A percentile compares a stretch with the other conserved stretches of the same genome.
phyloP scores from a whole-genome alignment of 2,113 vertebrate genomes.

The Chaetops frenatus region DNA sequence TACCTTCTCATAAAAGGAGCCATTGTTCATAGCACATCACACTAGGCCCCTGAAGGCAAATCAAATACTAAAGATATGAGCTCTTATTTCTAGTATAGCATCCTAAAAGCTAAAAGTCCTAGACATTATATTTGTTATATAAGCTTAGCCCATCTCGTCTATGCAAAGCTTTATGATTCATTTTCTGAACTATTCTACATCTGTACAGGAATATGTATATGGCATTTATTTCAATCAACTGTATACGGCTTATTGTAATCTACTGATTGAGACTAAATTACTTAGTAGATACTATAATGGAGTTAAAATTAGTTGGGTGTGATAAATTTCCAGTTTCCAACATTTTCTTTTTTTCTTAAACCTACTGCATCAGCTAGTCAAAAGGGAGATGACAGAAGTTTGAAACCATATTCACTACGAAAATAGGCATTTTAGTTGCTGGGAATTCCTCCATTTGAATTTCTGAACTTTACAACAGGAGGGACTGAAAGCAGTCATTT shows the following conservation, averaged over 20 bases:
- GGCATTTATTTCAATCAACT: neutral
- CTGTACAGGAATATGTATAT: neutral
- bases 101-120: neutral
- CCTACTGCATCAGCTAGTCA: neutral
- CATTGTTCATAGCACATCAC: neutral
- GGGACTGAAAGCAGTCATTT: neutral
- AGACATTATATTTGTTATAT: neutral
- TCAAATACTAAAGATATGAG: neutral
- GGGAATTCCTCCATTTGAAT: neutral
- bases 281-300: neutral
- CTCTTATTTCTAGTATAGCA: neutral
- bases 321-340: neutral
- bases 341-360: neutral
- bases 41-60: neutral
- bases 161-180: neutral
- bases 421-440: neutral
- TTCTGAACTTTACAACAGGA: neutral
- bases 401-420: neutral
- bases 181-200: neutral
- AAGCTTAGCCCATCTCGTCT: neutral
- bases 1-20: neutral
- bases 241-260: neutral
- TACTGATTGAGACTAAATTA: neutral
- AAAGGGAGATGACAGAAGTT: fast-evolving
- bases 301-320: neutral